Base-by-base conservation (phyloP, 1,140 invertebrate species). In the Luehdorfia chinensis region DNA sequence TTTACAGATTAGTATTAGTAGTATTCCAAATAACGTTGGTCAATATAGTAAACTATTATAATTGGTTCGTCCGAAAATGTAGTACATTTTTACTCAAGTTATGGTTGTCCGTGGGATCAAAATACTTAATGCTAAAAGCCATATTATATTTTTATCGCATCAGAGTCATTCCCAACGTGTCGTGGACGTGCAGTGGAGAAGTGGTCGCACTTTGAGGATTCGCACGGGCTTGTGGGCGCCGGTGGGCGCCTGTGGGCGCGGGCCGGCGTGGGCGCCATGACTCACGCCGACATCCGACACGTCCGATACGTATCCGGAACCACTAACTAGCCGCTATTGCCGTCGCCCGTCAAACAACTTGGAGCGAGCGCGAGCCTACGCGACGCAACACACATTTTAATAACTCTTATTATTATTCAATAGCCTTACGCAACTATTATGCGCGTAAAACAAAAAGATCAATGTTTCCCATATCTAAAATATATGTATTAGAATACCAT, bases 251-350 rank as follows among this genome's bases (percentile, higher is more conserved):
- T 45, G 53, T 52, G 55, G 56, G 62, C 52, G 66, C 70, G 61
- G 49, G 55, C 44, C 57, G 55, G 66, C 77, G 81, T 78, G 75
- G 81, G 77, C 74, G 81, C 77, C 77, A 62, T 85, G 81, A 85
- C 64, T 85, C 78, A 85, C 71, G 62, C 67, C 69, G 76, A 85
- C 76, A 85, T 83, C 78, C 78, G 78, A 85, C 80, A 85, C 81
- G 81, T 83, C 75, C 81, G 75, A 77, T 78, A 62, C 73, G 77
- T 85, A 85, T 83, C 81, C 81, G 81, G 81, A 85, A 83, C 74
- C 77, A 81, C 77, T 85, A 83, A 83, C 75, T 78, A 76, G 68
- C 65, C 62, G 64, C 69, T 65, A 66, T 73, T 64, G 67, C 67
- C 64, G 59, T 57, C 50, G 62, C 67, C 59, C 61, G 62, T 75